phyloP scores from a whole-genome alignment of 2,888 invertebrate genomes.

The Tuta absoluta region DNA sequence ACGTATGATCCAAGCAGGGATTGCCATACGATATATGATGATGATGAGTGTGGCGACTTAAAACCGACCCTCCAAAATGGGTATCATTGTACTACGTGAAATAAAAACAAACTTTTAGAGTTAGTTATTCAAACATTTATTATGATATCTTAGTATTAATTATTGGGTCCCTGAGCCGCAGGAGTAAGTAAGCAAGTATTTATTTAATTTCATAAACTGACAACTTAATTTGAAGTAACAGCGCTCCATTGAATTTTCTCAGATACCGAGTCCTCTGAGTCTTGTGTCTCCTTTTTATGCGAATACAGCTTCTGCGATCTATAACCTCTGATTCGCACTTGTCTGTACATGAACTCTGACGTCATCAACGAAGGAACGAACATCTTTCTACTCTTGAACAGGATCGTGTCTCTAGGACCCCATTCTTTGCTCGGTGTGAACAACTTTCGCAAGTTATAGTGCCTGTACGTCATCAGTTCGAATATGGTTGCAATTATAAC shows the following conservation, averaged over 20 bases:
- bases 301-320: constrained; percentile 37
- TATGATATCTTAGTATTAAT: too few relatives aligned
- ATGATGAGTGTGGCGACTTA: too few relatives aligned
- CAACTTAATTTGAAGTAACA: not conserved
- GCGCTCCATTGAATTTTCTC: not conserved
- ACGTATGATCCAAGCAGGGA: too few relatives aligned
- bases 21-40: too few relatives aligned
- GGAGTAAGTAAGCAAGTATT: too few relatives aligned
- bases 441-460: constrained; percentile 40
- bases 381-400: constrained; percentile 70
- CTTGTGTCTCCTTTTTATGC: not conserved
- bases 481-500: constrained; percentile 48
- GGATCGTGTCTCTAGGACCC: constrained; percentile 64
- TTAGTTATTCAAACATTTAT: too few relatives aligned
- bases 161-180: too few relatives aligned
- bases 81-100: too few relatives aligned
- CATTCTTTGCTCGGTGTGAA: constrained; percentile 53
- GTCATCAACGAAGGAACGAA: constrained; percentile 78
- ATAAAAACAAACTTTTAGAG: too few relatives aligned
- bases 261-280: not conserved
- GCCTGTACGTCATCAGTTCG: constrained; percentile 44
- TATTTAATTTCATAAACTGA: not conserved
- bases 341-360: constrained; percentile 73
- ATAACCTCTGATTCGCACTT: constrained; percentile 68
- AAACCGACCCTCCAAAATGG: too few relatives aligned